Percentiles rank a stretch among this genome's conserved stretches.
These are phyloP conservation scores for Pantherophis guttatus DNA, from an alignment of 2,113 vertebrate species.

Conservation along the genomic window DNA sequence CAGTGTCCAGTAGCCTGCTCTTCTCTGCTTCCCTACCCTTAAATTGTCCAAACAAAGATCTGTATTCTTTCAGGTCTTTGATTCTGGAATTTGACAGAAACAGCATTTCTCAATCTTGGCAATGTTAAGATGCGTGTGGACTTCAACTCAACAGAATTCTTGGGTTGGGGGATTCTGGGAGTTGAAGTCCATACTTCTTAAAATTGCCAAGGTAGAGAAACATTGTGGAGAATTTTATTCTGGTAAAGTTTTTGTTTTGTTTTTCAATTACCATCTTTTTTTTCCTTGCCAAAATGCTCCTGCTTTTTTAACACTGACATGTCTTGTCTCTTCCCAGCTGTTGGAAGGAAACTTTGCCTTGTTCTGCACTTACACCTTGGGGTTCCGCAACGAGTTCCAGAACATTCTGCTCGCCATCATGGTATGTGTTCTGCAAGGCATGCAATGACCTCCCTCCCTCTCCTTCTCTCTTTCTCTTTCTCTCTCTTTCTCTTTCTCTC, in stretches of 20 bases:
- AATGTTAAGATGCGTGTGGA: background rate
- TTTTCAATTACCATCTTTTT: background rate
- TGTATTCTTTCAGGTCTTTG: background rate
- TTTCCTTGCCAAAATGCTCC: background rate
- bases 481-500: background rate
- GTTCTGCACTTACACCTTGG: conserved; percentile 90
- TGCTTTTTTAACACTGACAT: accelerated
- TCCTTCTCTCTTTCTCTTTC: accelerated
- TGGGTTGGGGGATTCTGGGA: background rate
- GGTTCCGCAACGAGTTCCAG: conserved; percentile 87
- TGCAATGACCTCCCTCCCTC: background rate
- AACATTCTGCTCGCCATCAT: conserved; percentile 94
- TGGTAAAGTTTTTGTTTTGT: background rate
- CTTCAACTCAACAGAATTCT: background rate
- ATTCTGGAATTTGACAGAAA: background rate
- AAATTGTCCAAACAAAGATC: background rate
- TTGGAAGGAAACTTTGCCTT: conserved; percentile 96
- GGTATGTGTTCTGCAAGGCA: conserved; percentile 69
- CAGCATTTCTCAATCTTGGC: background rate
- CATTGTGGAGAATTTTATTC: background rate
- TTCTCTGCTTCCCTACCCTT: background rate
- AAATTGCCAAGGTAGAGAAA: background rate
- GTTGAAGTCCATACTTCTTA: background rate
- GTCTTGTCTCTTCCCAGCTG: conserved; percentile 70
- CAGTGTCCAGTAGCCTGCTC: too few relatives aligned